phyloP scores from a whole-genome alignment of 2,113 vertebrate species.

The Diadophis punctatus region DNA sequence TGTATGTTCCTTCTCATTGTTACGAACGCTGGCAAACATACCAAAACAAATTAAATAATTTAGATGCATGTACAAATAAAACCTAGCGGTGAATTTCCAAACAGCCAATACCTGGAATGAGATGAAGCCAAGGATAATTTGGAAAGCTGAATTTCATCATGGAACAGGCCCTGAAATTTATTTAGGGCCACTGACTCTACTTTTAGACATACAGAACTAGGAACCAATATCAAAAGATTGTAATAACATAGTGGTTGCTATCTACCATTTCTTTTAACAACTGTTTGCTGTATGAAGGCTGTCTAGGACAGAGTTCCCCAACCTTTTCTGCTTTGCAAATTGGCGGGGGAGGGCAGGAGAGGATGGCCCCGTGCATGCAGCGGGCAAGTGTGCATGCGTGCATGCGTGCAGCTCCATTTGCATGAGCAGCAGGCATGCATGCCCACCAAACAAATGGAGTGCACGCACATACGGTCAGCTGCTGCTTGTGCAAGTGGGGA shows the following conservation, averaged over 20 bases:
- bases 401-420: background rate
- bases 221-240: background rate
- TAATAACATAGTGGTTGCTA: background rate
- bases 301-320: background rate
- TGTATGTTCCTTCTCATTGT: background rate
- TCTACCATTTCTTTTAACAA: background rate
- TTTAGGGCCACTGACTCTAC: background rate
- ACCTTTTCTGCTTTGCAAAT: background rate
- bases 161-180: background rate
- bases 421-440: background rate
- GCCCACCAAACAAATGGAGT: background rate
- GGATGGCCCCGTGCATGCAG: background rate
- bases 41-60: background rate
- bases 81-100: background rate
- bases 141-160: too few relatives aligned
- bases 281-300: background rate
- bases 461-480: rapidly evolving
- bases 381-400: background rate
- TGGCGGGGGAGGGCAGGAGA: too few relatives aligned
- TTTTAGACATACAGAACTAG: background rate
- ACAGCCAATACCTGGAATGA: background rate
- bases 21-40: background rate
- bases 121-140: background rate
- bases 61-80: background rate
- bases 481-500: background rate